Evolutionary conservation across 2,113 vertebrate species (phyloP), one percentile per base, ranked within the genome.

Genomic region (Ictidomys tridecemlineatus): DNA sequence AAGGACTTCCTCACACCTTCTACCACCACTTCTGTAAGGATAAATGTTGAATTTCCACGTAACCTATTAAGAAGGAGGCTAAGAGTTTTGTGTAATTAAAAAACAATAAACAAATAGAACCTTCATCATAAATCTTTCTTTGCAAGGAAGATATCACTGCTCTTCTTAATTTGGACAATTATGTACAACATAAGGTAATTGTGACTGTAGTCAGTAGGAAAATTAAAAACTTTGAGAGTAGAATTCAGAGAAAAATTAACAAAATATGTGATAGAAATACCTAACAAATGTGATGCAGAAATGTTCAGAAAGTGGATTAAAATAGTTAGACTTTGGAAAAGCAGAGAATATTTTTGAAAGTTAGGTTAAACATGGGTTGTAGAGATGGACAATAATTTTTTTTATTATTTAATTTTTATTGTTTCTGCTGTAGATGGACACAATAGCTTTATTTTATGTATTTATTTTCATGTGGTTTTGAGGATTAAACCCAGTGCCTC

Each of bases 81-180:
- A 63, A 84, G 24, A 87, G 17, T 34, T 87, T 69, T 79, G 45
- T 48, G 18, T 82, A 63, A 88, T 51, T 82, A 11, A 61, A 86
- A 88, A 86, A 72, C 11, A 87, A 37, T 72, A 58, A 94, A 76
- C 24, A 91, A 77, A 96, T 26, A 1, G n/a, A 88, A 70, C 16
- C 5, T 42, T 51, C 20, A 8, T 85, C 39, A 28, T 26, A 85
- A 85, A 58, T 37, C 3, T 22, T 91, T 87, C 5, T 83, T 65
- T 84, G 56, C 5, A 58, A 88, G 7, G 72, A 76, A 88, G 17
- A 53, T 22, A 65, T 16, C n/a, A 89, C 4, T 89, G 37, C 0
- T 85, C 2, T 1, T 89, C 28, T 89, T 80, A 85, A 93, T 80
- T 77, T 91, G 51, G 6, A 13, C 32, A 63, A 56, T 72, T 90